Evolutionary conservation across 2,888 invertebrate species (phyloP), one percentile per base, ranked within the genome.

Genomic region (Bhutanitis thaidina): DNA sequence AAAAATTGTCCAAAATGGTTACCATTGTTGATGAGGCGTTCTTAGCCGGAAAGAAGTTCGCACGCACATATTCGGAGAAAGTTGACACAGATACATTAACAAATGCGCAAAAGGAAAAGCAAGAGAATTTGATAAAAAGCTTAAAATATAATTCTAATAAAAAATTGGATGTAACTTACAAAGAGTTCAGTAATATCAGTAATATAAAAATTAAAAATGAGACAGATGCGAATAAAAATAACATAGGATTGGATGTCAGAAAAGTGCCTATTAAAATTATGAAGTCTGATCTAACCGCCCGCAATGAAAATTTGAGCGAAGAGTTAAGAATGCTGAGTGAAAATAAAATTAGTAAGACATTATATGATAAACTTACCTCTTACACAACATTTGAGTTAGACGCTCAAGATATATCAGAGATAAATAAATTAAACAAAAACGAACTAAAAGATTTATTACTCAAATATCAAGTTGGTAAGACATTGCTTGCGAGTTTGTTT

Each of bases 1-100:
- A 96, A 64, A 95, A 95, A 67, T 91, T 98, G 1, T 93, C 94
- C n/a, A 95, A 96, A 87, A 94, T 96, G 93, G 94, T 97, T 32
- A 94, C 94, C 54, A 93, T 94, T 55, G 91, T 95, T 32, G 95
- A 95, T 77, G 93, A 94, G 65, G 93, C 92, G 0, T 92, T 92
- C 70, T 77, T 92, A 46, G 95, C 94, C 0, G 95, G 95, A 1
- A 92, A 94, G 75, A 92, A 93, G 65, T 95, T 95, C 75, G 93
- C 93, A 1, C 92, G 91, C 59, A 91, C 91, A 55, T 94, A 92
- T 63, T 74, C 90, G 0, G 57, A 77, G 39, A 77, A 58, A 29
- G 66, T 78, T 2, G 63, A 67, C 36, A 56, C 45, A 13, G 56
- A 59, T 13, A 49, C 53, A 10, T 54, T 58, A 39, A 56, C 49